Conservation (phyloP, 2,113 vertebrate genomes). For the Falcunculus frontatus region DNA sequence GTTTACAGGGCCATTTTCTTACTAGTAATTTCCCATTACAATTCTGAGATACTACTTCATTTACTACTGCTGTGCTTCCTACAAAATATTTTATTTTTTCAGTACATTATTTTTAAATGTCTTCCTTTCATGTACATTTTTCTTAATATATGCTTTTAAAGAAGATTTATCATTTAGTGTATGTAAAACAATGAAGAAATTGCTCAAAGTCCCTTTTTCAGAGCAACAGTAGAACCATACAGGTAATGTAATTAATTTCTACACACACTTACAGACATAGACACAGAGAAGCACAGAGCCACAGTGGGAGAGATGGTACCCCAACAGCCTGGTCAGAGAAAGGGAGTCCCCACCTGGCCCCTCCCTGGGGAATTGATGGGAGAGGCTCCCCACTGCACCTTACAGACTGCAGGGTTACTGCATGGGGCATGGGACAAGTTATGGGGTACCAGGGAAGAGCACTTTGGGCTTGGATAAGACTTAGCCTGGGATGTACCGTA, state of each 20-base stretch:
- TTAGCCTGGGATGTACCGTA: neutral
- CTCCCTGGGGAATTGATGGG: neutral
- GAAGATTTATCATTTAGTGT: neutral
- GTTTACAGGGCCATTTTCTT: neutral
- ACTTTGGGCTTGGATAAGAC: neutral
- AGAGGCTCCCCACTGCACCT: neutral
- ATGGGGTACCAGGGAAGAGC: accelerated
- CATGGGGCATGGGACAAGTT: accelerated
- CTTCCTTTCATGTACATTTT: neutral
- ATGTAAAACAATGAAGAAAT: neutral
- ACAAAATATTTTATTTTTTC: neutral
- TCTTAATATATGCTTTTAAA: neutral
- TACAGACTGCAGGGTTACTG: neutral
- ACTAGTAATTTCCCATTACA: neutral
- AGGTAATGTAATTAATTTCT: neutral
- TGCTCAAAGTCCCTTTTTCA: neutral
- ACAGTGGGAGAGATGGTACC: accelerated
- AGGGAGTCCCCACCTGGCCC: accelerated
- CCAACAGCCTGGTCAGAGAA: accelerated
- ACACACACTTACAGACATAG: neutral
- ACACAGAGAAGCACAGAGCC: neutral
- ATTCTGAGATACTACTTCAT: neutral
- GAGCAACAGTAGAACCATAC: neutral
- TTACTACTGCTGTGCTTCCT: neutral
- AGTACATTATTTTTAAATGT: neutral